Evolutionary conservation across 2,888 invertebrate genomes (phyloP).

Genomic region (Drosophila acutilabella): DNA sequence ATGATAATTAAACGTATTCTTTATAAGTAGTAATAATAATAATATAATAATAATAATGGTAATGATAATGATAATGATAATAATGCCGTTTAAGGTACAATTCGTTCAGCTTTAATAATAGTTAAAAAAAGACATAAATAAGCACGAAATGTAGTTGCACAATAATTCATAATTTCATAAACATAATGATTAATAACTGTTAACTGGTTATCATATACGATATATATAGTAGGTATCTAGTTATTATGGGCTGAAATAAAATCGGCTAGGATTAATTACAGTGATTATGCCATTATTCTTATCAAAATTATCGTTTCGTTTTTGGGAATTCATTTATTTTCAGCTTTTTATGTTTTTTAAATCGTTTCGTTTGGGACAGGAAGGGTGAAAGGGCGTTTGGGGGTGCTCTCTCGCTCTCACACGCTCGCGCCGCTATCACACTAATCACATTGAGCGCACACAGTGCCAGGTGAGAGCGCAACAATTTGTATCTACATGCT

Average conservation of each 20-base stretch:
- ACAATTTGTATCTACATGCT: constrained; percentile 13
- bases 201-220: constrained; percentile 26
- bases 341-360: constrained; percentile 25
- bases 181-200: constrained; percentile 45
- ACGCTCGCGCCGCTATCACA: constrained; percentile 49
- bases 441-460: constrained; percentile 55
- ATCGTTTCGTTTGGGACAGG: constrained; percentile 35
- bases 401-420: neutral
- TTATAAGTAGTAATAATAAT: constrained; percentile 40
- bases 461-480: constrained; percentile 31
- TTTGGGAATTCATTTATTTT: neutral
- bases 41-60: constrained; percentile 51
- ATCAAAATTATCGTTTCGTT: constrained; percentile 33
- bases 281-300: constrained; percentile 4
- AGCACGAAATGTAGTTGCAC: constrained; percentile 41
- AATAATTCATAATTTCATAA: constrained; percentile 23
- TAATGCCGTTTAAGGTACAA: constrained; percentile 74
- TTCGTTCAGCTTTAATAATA: constrained; percentile 56
- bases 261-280: constrained; percentile 25
- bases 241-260: constrained; percentile 26
- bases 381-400: neutral
- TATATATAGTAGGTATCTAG: constrained; percentile 1
- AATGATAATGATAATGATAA: constrained; percentile 56
- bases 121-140: constrained; percentile 56
- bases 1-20: constrained; percentile 40